Conservation (phyloP, 2,888 invertebrate genomes). For the Aleiodes leptofemur region DNA sequence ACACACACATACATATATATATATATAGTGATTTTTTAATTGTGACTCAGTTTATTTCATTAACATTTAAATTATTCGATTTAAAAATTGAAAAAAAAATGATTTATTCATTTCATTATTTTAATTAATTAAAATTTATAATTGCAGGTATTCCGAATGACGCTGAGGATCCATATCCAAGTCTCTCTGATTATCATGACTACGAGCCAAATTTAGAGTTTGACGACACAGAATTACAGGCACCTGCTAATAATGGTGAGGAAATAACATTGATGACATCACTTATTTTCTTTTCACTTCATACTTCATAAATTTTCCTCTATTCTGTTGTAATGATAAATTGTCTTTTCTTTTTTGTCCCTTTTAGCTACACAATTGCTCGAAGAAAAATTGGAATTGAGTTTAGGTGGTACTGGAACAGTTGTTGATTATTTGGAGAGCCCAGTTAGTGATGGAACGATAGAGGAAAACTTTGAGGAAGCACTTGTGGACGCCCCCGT, state of each 20-base stretch:
- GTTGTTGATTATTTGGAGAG: conserved; percentile 79
- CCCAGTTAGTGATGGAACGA: conserved; percentile 89
- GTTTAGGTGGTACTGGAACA: conserved; percentile 66
- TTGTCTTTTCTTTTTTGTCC: conserved; percentile 42
- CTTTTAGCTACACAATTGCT: conserved; percentile 67
- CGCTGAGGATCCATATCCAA: conserved; percentile 88
- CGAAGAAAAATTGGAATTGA: conserved; percentile 73
- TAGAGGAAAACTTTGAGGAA: conserved; percentile 94
- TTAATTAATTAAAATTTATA: background rate
- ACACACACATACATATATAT: conserved; percentile 55
- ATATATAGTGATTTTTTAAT: conserved; percentile 10
- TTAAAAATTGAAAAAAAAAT: background rate
- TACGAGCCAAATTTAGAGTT: conserved; percentile 97
- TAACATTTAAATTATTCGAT: conserved; percentile 31
- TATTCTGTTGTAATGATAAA: background rate
- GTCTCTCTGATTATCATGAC: conserved; percentile 93
- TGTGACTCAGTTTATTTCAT: conserved; percentile 35
- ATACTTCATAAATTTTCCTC: background rate
- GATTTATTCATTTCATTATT: conserved; percentile 29
- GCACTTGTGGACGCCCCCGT: conserved; percentile 84
- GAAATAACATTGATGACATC: conserved; percentile 25
- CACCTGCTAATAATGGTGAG: conserved; percentile 83
- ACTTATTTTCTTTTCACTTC: conserved; percentile 5
- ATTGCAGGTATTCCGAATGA: conserved; percentile 73
- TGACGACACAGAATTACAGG: conserved; percentile 93